Base-by-base conservation (phyloP, 2,888 invertebrate genomes). In the Phyllotreta striolata region DNA sequence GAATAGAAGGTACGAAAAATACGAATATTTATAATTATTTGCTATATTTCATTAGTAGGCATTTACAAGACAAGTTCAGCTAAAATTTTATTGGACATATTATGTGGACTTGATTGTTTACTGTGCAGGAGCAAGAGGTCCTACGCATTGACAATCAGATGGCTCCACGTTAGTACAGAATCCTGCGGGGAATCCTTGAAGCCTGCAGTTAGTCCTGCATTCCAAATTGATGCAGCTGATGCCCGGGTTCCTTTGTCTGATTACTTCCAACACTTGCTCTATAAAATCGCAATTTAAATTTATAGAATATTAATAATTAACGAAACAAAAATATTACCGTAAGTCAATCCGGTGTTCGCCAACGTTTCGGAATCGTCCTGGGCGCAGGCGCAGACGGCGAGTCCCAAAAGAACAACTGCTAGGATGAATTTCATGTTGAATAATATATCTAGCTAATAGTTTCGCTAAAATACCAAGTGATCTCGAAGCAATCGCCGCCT, bases 191-290 rank as follows among this genome's bases (percentile, higher is more conserved):
- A 10, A n/a, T 55, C 40, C 55, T 5, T 13, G 5, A 1, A 7
- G 1, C 8, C 9, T 1, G 14, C 55, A 55, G 9, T 8, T 10
- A 4, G 41, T 10, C 40, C 55, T 41, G 55, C 55, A 55, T 34
- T 55, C 6, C 39, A 55, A 13, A 24, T 39, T 39, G 14, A 55
- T 39, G 34, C 55, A 55, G 5, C 3, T 9, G 9, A 55, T 1
- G n/a, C 6, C 7, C 6, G 55, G 55, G 34, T 40, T 24, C 6
- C 13, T 40, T 13, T n/a, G 24, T 8, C 41, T 38, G 55, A 55
- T 55, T 6, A 55, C 6, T 6, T 13, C 14, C n/a, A 55, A 41
- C 14, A 55, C 41, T 12, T 55, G 24, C 24, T 55, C 55, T 55
- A 41, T 10, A 35, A 55, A 6, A 10, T 6, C 41, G 3, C 10